Conservation (phyloP, 2,888 invertebrate species). For the Cheilosia scutellata region DNA sequence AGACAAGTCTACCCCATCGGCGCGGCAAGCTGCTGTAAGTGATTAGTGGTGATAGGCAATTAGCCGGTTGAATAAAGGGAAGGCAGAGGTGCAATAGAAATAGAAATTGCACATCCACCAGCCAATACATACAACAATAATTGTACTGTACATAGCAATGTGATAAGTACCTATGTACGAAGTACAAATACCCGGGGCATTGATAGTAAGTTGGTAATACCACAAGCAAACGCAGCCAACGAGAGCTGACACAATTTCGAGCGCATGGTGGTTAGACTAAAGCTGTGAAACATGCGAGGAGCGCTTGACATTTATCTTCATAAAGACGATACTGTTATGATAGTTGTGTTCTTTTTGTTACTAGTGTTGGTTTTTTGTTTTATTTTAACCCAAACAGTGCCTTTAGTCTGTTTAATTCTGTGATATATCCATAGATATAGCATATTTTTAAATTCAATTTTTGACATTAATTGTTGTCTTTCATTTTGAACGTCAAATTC, state of each 20-base stretch:
- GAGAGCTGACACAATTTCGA: conserved; percentile 63
- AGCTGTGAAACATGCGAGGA: conserved; percentile 49
- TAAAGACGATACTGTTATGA: conserved; percentile 17
- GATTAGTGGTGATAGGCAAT: background rate
- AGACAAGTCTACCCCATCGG: background rate
- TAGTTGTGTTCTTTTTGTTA: conserved; percentile 3
- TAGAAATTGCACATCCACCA: background rate
- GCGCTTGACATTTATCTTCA: conserved; percentile 50
- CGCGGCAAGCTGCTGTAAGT: background rate
- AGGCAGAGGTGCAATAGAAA: conserved; percentile 18
- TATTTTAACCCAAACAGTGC: conserved; percentile 19
- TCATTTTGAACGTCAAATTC: background rate
- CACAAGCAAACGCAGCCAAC: conserved; percentile 43
- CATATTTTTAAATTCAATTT: background rate
- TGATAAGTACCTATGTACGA: background rate
- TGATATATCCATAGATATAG: background rate
- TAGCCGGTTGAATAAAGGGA: background rate
- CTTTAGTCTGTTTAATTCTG: conserved; percentile 15
- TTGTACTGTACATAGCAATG: background rate
- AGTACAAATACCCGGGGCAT: conserved; percentile 10
- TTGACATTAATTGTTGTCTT: conserved; percentile 12
- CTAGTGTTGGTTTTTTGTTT: conserved; percentile 1
- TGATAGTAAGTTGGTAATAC: conserved; percentile 10
- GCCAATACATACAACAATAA: background rate
- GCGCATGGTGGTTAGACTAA: conserved; percentile 55